A percentile compares a stretch with the other conserved stretches of the same genome.
Evolutionary conservation across 2,797 vertebrate species (phyloP).

Genomic region (Liasis olivaceus): DNA sequence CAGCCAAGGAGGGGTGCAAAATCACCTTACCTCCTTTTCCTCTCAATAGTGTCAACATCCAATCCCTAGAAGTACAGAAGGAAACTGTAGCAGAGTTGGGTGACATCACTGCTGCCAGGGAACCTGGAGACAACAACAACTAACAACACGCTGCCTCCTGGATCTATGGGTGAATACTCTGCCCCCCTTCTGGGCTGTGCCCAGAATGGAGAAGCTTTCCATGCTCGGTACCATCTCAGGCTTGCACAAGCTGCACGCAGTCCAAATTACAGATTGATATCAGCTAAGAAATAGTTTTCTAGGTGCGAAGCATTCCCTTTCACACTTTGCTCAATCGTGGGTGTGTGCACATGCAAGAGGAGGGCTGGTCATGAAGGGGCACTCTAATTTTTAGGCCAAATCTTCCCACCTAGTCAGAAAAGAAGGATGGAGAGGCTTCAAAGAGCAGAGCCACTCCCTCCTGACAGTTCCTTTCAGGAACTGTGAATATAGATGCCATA

Average conservation of each 20-base stretch:
- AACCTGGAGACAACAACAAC: not conserved
- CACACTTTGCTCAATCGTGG: not conserved
- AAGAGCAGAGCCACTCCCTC: not conserved
- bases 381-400: not conserved
- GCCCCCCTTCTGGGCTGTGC: not conserved
- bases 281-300: not conserved
- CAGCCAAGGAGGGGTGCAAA: not conserved
- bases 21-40: not conserved
- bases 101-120: not conserved
- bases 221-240: not conserved
- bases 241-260: not conserved
- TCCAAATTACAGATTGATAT: not conserved
- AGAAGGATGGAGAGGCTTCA: not conserved
- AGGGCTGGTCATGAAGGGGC: not conserved
- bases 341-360: not conserved
- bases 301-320: not conserved
- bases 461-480: not conserved
- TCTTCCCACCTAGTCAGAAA: not conserved
- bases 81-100: not conserved
- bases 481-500: not conserved
- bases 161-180: not conserved
- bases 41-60: not conserved
- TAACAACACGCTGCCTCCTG: not conserved
- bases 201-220: not conserved
- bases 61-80: too few species aligned